Evolutionary conservation across 2,888 invertebrate genomes (phyloP).

Genomic region (Nomada ruficornis): DNA sequence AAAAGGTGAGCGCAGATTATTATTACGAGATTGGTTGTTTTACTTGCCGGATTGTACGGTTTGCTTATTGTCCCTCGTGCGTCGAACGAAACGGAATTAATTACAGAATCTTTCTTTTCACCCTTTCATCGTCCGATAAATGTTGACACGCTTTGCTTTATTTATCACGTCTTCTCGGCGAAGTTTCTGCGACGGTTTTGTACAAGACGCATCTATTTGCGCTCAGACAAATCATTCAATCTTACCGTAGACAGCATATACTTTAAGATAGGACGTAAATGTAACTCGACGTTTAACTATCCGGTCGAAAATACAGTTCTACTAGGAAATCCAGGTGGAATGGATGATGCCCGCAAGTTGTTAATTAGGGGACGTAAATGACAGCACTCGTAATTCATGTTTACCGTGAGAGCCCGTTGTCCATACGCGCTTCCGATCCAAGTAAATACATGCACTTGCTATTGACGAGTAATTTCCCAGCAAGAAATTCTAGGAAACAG

Average conservation of each 20-base stretch:
- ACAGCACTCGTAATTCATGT: conserved; percentile 42
- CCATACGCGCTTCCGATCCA: conserved; percentile 32
- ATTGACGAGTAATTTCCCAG: conserved; percentile 30
- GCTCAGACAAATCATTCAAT: not conserved
- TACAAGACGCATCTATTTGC: not conserved
- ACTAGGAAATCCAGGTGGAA: conserved; percentile 36
- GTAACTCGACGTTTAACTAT: conserved; percentile 20
- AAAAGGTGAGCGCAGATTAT: not conserved
- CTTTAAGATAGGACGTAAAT: not conserved
- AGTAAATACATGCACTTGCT: conserved; percentile 23
- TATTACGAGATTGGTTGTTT: not conserved
- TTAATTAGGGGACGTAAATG: conserved; percentile 30
- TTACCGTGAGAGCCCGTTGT: conserved; percentile 19
- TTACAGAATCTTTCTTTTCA: too few species aligned
- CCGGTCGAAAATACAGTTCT: conserved; percentile 26
- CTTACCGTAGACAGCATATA: not conserved
- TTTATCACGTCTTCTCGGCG: too few species aligned
- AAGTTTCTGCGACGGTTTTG: too few species aligned
- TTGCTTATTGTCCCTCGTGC: not conserved
- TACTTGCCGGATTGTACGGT: not conserved
- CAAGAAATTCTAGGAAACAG: conserved; percentile 13
- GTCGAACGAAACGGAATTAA: too few species aligned
- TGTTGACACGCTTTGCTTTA: too few species aligned
- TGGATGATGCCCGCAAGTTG: conserved; percentile 20
- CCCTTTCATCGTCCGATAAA: too few species aligned